phyloP scores from a whole-genome alignment of 2,888 invertebrate species.

The Ligdia adustata region DNA sequence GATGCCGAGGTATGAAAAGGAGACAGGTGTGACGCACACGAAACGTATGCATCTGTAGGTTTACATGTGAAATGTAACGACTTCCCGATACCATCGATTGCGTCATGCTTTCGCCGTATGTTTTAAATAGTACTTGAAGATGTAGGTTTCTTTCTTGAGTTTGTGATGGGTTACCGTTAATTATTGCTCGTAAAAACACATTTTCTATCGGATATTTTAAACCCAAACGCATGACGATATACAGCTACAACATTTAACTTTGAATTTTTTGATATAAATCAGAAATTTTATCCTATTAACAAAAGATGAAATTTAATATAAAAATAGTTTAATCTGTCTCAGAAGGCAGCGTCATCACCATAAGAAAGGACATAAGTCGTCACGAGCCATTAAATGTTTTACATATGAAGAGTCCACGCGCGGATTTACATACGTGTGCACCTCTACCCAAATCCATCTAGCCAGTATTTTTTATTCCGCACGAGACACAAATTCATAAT shows the following conservation, averaged over 20 bases:
- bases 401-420: conserved; percentile 81
- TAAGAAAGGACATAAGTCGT: conserved; percentile 61
- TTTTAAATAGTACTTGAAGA: conserved; percentile 4
- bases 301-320: conserved; percentile 16
- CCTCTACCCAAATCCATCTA: conserved; percentile 69
- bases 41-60: conserved; percentile 38
- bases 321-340: conserved; percentile 33
- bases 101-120: conserved; percentile 21
- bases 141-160: conserved; percentile 8
- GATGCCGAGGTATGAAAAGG: conserved; percentile 42
- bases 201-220: too few relatives aligned
- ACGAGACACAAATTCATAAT: conserved; percentile 69
- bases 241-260: too few relatives aligned
- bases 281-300: background rate
- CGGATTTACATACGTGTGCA: conserved; percentile 76
- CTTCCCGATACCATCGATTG: conserved; percentile 34
- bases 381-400: conserved; percentile 67
- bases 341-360: conserved; percentile 48
- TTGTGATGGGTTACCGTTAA: too few relatives aligned
- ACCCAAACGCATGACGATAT: too few relatives aligned
- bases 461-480: conserved; percentile 63
- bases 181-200: too few relatives aligned
- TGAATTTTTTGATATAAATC: too few relatives aligned
- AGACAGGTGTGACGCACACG: conserved; percentile 48
- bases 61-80: conserved; percentile 45